phyloP scores from a whole-genome alignment of 2,113 vertebrate species.

The Cricetomys ansorgei region DNA sequence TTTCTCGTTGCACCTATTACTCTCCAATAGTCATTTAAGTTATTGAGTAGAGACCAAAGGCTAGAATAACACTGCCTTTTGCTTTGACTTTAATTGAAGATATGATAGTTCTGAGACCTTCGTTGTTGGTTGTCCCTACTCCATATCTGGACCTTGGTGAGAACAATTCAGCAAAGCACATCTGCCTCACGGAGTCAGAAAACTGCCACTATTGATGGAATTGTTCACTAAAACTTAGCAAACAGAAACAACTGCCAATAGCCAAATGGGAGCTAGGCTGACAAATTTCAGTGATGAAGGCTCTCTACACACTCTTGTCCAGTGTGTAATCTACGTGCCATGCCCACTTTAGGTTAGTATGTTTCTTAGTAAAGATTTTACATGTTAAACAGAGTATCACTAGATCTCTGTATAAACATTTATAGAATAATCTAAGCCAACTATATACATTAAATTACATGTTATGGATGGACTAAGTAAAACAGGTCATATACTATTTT shows the following conservation, averaged over 20 bases:
- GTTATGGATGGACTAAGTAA: neutral
- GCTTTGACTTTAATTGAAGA: neutral
- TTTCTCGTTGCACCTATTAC: neutral
- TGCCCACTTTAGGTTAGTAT: neutral
- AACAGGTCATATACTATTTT: neutral
- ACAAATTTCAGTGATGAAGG: neutral
- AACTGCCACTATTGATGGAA: neutral
- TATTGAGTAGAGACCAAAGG: neutral
- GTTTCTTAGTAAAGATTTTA: neutral
- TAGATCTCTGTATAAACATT: neutral
- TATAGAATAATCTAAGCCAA: neutral
- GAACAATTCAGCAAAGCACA: neutral
- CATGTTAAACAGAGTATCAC: constrained; percentile 1
- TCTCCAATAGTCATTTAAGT: neutral
- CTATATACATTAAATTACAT: neutral
- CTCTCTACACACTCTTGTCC: fast-evolving
- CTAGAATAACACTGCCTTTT: neutral
- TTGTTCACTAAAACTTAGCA: neutral
- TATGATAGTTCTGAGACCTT: neutral
- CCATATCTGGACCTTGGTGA: neutral
- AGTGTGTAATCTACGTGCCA: neutral
- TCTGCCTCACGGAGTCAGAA: neutral
- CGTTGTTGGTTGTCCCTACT: neutral
- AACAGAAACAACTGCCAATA: neutral
- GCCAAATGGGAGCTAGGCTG: neutral